Conservation (phyloP, 2,113 vertebrate genomes). For the Syngnathus floridae region DNA sequence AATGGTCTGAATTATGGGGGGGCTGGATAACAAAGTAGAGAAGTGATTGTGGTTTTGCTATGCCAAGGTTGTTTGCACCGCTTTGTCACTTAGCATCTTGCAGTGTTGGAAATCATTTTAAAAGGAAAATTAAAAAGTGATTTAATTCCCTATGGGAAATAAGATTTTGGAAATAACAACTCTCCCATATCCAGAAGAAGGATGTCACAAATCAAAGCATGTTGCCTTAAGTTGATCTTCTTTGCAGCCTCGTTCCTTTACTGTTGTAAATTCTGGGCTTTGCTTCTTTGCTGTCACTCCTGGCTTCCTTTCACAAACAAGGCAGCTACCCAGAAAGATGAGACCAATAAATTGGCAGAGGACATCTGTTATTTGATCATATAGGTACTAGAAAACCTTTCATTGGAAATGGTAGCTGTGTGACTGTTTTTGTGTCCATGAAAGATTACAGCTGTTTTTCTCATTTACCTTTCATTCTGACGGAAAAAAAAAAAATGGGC, state of each 20-base stretch:
- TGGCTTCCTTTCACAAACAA: constrained; percentile 31
- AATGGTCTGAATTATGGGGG: constrained; percentile 28
- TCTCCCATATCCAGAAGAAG: constrained; percentile 5
- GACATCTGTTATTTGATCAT: constrained; percentile 40
- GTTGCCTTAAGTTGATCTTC: constrained; percentile 20
- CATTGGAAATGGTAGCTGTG: constrained; percentile 32
- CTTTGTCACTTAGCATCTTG: constrained; percentile 3
- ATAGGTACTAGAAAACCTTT: constrained; percentile 8
- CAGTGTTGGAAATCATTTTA: not conserved
- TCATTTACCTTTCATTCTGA: constrained; percentile 34
- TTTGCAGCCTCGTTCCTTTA: constrained; percentile 6
- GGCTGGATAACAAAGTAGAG: constrained; percentile 14
- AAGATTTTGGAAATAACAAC: constrained; percentile 21
- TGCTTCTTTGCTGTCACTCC: constrained; percentile 31
- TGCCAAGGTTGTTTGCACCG: constrained; percentile 10
- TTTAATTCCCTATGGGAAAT: constrained; percentile 3
- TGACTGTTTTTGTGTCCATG: constrained; percentile 38
- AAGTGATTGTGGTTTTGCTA: constrained; percentile 4
- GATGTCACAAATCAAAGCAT: constrained; percentile 38
- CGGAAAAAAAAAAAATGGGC: constrained; percentile 36
- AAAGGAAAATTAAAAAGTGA: constrained; percentile 16
- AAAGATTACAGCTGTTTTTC: constrained; percentile 52
- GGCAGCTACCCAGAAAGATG: constrained; percentile 28
- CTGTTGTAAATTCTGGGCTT: constrained; percentile 12
- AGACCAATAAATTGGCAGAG: constrained; percentile 29